These are phyloP conservation scores for Cephus rjabovi DNA, from an alignment of 2,888 invertebrate species.

Conservation along the genomic window DNA sequence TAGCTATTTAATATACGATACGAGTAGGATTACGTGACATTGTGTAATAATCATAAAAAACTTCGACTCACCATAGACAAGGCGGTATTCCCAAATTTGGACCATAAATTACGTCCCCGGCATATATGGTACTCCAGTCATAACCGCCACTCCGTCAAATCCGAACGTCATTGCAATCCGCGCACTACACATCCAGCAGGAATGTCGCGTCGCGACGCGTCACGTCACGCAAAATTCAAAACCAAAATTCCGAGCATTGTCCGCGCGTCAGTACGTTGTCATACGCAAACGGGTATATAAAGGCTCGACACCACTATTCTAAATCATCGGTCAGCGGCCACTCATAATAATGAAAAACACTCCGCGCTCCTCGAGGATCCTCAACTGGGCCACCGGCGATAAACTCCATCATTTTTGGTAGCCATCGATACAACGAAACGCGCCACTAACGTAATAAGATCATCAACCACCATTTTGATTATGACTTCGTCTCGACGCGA, in stretches of 20 bases:
- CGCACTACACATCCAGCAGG: constrained; percentile 41
- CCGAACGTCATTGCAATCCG: constrained; percentile 25
- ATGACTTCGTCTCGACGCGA: no score
- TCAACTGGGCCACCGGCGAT: no score
- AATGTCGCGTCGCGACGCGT: constrained; percentile 44
- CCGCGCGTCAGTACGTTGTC: constrained; percentile 58
- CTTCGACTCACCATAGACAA: no score
- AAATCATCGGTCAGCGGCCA: constrained; percentile 5
- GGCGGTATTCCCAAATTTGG: constrained; percentile 31
- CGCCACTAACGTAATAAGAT: no score
- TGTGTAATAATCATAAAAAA: no score
- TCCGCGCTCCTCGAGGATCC: not conserved
- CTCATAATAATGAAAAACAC: not conserved
- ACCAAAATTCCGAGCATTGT: constrained; percentile 63
- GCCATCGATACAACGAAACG: no score
- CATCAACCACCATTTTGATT: no score
- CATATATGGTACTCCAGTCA: constrained; percentile 40
- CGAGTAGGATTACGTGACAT: no score
- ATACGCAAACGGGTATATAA: constrained; percentile 41
- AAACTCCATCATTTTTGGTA: no score
- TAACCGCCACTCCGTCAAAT: constrained; percentile 60
- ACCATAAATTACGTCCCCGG: constrained; percentile 45
- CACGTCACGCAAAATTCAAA: constrained; percentile 61
- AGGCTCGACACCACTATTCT: constrained; percentile 16
- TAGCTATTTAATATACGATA: no score